Evolutionary conservation across 2,797 vertebrate species (phyloP).

Genomic region (Erpetoichthys calabaricus): DNA sequence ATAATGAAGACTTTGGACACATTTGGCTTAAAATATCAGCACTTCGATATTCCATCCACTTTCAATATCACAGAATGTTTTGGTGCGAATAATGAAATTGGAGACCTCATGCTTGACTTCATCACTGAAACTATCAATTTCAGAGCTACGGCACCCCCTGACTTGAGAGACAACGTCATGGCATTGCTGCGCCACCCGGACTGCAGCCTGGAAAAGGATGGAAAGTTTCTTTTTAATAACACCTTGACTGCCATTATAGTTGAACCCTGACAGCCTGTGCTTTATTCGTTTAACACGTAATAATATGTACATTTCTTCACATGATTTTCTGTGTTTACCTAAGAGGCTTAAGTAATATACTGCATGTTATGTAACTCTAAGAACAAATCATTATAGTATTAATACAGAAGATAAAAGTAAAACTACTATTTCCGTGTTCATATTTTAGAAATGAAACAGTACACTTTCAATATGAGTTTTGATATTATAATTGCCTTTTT

Average conservation of each 20-base stretch:
- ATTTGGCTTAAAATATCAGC: conserved; percentile 48
- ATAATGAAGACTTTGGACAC: conserved; percentile 52
- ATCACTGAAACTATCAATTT: conserved; percentile 72
- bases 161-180: conserved; percentile 56
- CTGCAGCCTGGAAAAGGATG: conserved; percentile 54
- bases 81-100: conserved; percentile 56
- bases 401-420: too few relatives aligned
- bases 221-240: conserved; percentile 73
- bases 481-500: too few relatives aligned
- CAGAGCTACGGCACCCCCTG: conserved; percentile 52
- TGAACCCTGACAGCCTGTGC: conserved; percentile 28
- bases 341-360: too few relatives aligned
- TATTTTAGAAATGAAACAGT: too few relatives aligned
- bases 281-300: too few relatives aligned
- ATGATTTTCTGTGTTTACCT: too few relatives aligned
- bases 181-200: conserved; percentile 58
- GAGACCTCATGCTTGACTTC: conserved; percentile 79
- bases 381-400: too few relatives aligned
- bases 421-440: too few relatives aligned
- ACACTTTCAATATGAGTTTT: too few relatives aligned
- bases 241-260: conserved; percentile 58
- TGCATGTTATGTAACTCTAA: too few relatives aligned
- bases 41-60: conserved; percentile 54
- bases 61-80: conserved; percentile 88
- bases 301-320: too few relatives aligned